Evolutionary conservation across 1,140 invertebrate genomes (phyloP).

Genomic region (Aleiodes sp.): DNA sequence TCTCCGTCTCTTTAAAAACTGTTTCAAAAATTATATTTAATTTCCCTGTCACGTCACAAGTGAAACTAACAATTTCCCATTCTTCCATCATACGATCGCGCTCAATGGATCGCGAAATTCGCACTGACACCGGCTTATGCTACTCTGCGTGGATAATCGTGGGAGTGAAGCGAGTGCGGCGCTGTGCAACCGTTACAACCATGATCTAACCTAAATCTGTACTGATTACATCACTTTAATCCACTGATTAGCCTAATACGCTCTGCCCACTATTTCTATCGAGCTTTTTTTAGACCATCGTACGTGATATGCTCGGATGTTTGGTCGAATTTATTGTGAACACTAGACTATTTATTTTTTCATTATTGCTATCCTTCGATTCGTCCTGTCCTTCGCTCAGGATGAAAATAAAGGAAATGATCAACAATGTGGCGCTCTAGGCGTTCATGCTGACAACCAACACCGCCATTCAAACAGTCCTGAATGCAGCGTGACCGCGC

Average conservation of each 20-base stretch:
- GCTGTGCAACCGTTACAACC: not conserved
- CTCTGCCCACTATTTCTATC: not conserved
- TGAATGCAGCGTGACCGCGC: slow-evolving; percentile 8
- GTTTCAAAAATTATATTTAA: slow-evolving; percentile 3
- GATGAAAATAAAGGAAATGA: not conserved
- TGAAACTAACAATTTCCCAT: not conserved
- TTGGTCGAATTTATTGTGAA: not conserved
- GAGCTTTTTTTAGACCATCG: not conserved
- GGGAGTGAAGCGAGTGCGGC: not conserved
- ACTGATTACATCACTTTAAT: not conserved
- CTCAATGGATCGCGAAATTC: not conserved
- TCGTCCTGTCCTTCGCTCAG: too few species aligned
- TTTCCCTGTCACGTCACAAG: not conserved
- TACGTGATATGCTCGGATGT: not conserved
- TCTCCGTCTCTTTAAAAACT: slow-evolving; percentile 47
- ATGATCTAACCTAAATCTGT: not conserved
- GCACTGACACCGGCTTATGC: slow-evolving; percentile 5
- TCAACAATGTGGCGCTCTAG: slow-evolving; percentile 4
- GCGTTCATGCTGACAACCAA: not conserved
- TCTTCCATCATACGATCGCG: not conserved
- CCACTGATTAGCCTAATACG: not conserved
- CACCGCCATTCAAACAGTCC: slow-evolving; percentile 3
- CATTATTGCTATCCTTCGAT: not conserved
- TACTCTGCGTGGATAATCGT: not conserved
- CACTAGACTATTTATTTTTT: not conserved